Percentiles rank a stretch among this genome's conserved stretches.
phyloP scores from a whole-genome alignment of 2,888 invertebrate species.

The Mythimna loreyi region DNA sequence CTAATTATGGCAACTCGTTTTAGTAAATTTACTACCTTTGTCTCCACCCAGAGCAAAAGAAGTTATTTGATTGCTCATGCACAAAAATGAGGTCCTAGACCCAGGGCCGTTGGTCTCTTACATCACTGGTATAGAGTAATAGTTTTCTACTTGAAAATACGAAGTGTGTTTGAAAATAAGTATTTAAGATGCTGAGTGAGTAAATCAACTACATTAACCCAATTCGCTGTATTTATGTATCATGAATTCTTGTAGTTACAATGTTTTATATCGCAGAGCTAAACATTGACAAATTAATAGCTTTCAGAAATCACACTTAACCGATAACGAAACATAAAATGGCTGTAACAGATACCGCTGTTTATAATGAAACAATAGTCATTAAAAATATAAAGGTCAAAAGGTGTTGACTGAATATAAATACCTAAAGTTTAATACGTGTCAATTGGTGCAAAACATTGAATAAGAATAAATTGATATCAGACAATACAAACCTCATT shows the following conservation, averaged over 20 bases:
- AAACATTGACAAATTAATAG: slow-evolving; percentile 10
- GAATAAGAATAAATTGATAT: background rate
- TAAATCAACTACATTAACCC: background rate
- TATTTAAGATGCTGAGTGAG: background rate
- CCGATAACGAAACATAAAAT: background rate
- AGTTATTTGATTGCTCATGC: no score
- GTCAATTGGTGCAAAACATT: background rate
- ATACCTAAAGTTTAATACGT: background rate
- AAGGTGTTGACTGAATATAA: background rate
- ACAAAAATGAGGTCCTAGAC: no score
- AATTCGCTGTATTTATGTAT: no score
- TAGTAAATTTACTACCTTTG: no score
- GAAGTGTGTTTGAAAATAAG: slow-evolving; percentile 8
- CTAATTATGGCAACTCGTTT: no score
- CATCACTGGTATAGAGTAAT: no score
- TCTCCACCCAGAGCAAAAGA: no score
- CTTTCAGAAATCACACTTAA: slow-evolving; percentile 1
- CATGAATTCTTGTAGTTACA: background rate
- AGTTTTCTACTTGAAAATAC: background rate
- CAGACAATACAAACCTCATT: background rate
- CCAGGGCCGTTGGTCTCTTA: no score
- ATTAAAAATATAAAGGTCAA: background rate
- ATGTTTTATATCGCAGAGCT: background rate
- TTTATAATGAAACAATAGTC: slow-evolving; percentile 3
- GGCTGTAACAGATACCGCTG: background rate